A percentile compares a stretch with the other conserved stretches of the same genome.
Evolutionary conservation across 2,888 invertebrate genomes (phyloP).

Genomic region (Eudasyphora cyanicolor): DNA sequence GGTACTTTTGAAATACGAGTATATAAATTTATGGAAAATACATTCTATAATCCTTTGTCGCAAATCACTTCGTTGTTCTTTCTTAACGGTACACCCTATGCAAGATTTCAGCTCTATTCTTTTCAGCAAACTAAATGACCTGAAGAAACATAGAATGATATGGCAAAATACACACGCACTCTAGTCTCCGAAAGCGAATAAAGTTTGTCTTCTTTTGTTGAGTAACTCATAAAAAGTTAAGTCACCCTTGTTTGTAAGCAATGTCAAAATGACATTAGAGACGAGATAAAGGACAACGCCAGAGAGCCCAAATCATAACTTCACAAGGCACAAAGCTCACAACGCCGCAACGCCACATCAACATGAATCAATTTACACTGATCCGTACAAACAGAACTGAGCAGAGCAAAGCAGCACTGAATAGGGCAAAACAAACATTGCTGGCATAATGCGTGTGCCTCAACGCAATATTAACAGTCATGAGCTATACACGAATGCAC

Average conservation of each 20-base stretch:
- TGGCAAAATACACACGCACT: not conserved
- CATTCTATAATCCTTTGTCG: too few species aligned
- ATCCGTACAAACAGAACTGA: not conserved
- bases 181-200: not conserved
- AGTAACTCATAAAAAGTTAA: conserved; percentile 12
- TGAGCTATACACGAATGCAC: too few species aligned
- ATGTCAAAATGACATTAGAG: conserved; percentile 18
- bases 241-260: conserved; percentile 30
- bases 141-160: conserved; percentile 13
- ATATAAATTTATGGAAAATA: too few species aligned
- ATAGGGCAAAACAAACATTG: not conserved
- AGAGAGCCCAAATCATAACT: conserved; percentile 10
- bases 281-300: not conserved
- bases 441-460: not conserved
- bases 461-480: not conserved
- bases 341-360: not conserved
- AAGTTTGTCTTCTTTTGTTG: not conserved
- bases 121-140: conserved; percentile 15
- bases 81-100: too few species aligned
- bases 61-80: too few species aligned
- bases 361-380: conserved; percentile 1
- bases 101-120: not conserved
- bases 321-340: not conserved
- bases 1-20: too few species aligned
- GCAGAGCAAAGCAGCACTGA: not conserved